Percentiles rank a stretch among this genome's conserved stretches.
Conservation (phyloP, 2,888 invertebrate genomes). For the Tetragonula carbonaria region DNA sequence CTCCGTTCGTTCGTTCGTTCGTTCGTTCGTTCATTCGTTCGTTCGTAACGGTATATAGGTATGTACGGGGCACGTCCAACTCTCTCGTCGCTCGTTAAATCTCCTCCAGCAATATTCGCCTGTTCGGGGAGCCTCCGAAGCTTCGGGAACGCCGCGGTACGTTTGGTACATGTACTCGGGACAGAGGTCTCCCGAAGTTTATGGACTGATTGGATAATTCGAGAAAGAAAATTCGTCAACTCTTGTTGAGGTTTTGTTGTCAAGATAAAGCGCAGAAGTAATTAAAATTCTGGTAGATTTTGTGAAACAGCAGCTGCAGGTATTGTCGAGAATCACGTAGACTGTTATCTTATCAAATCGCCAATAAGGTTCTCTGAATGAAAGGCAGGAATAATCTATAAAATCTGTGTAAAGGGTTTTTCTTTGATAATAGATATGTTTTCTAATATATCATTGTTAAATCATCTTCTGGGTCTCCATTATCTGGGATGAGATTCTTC, state of each 20-base stretch:
- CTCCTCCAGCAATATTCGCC: conserved; percentile 36
- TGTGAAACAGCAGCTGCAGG: no score
- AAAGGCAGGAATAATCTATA: no score
- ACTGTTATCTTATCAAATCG: not conserved
- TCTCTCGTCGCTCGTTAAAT: conserved; percentile 43
- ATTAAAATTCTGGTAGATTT: not conserved
- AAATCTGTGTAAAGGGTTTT: no score
- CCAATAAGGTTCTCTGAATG: no score
- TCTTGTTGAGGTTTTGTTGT: not conserved
- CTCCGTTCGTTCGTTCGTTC: conserved; percentile 16
- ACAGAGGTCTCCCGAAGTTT: not conserved
- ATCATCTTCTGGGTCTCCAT: no score
- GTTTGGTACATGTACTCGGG: no score
- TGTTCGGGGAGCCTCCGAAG: conserved; percentile 18
- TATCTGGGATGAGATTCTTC: no score
- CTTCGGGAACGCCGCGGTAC: not conserved
- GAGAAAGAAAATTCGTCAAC: no score
- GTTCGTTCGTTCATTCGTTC: conserved; percentile 5
- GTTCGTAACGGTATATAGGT: not conserved
- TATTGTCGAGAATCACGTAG: not conserved
- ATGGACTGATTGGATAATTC: no score
- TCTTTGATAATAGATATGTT: no score
- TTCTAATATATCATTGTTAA: no score
- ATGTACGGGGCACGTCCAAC: not conserved
- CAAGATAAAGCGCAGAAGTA: not conserved